Conservation (phyloP, 2,797 vertebrate genomes). For the Channallabes apus region DNA sequence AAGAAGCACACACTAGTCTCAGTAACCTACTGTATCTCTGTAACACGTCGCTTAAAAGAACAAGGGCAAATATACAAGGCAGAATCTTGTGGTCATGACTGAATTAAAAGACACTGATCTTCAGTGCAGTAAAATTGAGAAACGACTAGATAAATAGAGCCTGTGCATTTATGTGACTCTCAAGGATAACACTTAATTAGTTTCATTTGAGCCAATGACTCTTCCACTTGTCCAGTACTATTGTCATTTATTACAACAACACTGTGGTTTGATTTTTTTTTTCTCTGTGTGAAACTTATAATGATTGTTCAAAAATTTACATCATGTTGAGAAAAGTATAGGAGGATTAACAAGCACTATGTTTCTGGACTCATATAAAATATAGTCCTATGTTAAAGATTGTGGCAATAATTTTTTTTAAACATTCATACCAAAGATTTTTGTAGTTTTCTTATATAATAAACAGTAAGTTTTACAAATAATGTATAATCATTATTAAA, state of each 20-base stretch:
- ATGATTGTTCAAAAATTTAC: conserved; percentile 16
- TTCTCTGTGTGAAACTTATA: conserved; percentile 1
- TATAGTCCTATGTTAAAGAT: background rate
- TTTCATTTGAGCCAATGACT: conserved; percentile 42
- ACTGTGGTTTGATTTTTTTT: conserved; percentile 48
- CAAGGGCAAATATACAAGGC: background rate
- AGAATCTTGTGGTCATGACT: background rate
- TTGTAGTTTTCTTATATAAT: background rate
- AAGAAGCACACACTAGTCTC: background rate
- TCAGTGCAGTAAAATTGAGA: conserved; percentile 11
- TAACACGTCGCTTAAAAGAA: background rate
- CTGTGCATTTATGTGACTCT: conserved; percentile 34
- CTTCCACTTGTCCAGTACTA: conserved; percentile 28
- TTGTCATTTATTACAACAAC: conserved; percentile 52
- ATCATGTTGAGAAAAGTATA: background rate
- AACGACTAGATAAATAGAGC: background rate
- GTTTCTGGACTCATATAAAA: background rate
- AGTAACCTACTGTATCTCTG: background rate
- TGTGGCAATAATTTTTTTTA: background rate
- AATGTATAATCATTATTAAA: background rate
- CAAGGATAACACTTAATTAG: conserved; percentile 34
- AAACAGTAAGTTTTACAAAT: background rate
- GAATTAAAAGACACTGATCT: conserved; percentile 14
- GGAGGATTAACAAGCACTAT: background rate
- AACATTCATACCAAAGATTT: background rate